These are phyloP conservation scores for Agapostemon virescens DNA, from an alignment of 2,888 invertebrate species.

Conservation along the genomic window DNA sequence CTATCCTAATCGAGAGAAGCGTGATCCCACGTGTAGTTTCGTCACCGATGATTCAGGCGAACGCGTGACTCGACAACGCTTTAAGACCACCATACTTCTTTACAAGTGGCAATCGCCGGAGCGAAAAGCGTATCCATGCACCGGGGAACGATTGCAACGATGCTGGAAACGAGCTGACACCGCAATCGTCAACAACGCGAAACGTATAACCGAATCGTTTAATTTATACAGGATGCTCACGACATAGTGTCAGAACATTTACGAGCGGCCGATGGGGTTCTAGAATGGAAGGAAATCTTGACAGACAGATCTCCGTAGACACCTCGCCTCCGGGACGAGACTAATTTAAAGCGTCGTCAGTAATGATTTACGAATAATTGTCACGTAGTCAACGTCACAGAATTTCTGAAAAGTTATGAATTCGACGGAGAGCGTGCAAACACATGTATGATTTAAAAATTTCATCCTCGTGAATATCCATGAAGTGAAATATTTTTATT, in stretches of 20 bases:
- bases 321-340: not conserved
- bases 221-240: conserved; percentile 53
- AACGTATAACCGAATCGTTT: conserved; percentile 51
- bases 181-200: conserved; percentile 16
- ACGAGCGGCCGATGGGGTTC: not conserved
- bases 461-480: not conserved
- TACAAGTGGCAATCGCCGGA: conserved; percentile 56
- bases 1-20: conserved; percentile 30
- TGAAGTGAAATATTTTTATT: not conserved
- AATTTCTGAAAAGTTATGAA: not conserved
- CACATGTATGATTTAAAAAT: not conserved
- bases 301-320: not conserved
- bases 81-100: conserved; percentile 52
- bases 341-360: conserved; percentile 7
- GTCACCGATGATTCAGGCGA: conserved; percentile 52
- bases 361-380: conserved; percentile 31
- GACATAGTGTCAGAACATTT: conserved; percentile 18
- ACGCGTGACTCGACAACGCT: conserved; percentile 20
- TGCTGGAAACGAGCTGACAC: conserved; percentile 37
- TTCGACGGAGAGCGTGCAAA: not conserved
- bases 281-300: conserved; percentile 21
- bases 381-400: not conserved
- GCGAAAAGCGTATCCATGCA: conserved; percentile 41
- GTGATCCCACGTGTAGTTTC: conserved; percentile 43
- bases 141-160: conserved; percentile 40